These are phyloP conservation scores for Plemyria rubiginata DNA, from an alignment of 2,888 invertebrate species.

Conservation along the genomic window DNA sequence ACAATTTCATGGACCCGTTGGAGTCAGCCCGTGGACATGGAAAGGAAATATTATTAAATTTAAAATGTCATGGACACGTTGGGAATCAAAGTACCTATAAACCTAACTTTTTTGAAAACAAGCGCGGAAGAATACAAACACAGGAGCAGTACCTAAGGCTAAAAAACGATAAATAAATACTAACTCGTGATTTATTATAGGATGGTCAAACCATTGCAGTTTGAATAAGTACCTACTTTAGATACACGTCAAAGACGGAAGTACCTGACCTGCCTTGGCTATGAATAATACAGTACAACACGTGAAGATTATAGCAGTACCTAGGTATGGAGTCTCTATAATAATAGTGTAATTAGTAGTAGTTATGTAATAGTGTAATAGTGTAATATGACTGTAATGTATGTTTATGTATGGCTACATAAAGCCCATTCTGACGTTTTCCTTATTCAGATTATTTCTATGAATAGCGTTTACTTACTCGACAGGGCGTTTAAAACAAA, in stretches of 20 bases:
- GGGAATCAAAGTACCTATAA: no score
- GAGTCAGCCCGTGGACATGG: no score
- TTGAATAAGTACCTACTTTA: background rate
- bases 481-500: background rate
- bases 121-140: no score
- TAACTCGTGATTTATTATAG: no score
- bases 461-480: slow-evolving; percentile 24
- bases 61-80: no score
- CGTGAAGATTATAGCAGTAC: background rate
- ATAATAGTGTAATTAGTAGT: no score
- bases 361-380: background rate
- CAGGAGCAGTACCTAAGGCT: no score
- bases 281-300: background rate
- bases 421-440: slow-evolving; percentile 19
- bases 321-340: no score
- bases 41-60: no score
- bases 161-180: no score
- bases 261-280: slow-evolving; percentile 44
- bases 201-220: background rate
- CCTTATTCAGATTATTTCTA: slow-evolving; percentile 30
- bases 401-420: slow-evolving; percentile 2
- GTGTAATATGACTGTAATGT: background rate
- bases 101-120: no score
- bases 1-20: no score
- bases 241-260: slow-evolving; percentile 22